Evolutionary conservation across 2,888 invertebrate species (phyloP).

Genomic region (Laspeyria flexula): DNA sequence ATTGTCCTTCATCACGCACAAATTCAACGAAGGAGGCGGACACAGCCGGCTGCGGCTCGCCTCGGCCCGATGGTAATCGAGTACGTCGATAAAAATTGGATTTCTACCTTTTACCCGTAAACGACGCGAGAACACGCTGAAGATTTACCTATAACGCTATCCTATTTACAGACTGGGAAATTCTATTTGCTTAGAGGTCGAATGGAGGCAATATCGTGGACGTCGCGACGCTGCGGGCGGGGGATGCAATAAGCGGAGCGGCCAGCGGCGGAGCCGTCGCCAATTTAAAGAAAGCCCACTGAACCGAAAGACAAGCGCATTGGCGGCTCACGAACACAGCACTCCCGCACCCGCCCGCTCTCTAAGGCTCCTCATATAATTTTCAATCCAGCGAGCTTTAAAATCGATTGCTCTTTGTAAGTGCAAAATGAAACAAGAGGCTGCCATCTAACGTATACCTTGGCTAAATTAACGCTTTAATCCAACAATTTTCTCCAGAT

Average conservation of each 20-base stretch:
- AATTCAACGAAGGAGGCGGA: slow-evolving; percentile 56
- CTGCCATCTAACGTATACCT: slow-evolving; percentile 58
- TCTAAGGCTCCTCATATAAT: slow-evolving; percentile 84
- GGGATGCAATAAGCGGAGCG: slow-evolving; percentile 84
- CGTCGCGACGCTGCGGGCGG: slow-evolving; percentile 80
- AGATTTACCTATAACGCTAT: slow-evolving; percentile 79
- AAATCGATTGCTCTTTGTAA: slow-evolving; percentile 85
- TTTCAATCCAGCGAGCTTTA: slow-evolving; percentile 85
- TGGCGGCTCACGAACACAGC: slow-evolving; percentile 80
- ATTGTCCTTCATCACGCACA: slow-evolving; percentile 80
- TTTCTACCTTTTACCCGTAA: slow-evolving; percentile 69
- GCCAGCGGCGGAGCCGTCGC: slow-evolving; percentile 81
- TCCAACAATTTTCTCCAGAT: slow-evolving; percentile 54
- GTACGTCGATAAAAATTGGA: slow-evolving; percentile 72
- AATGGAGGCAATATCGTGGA: slow-evolving; percentile 84
- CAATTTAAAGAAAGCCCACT: slow-evolving; percentile 87
- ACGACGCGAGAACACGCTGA: slow-evolving; percentile 63
- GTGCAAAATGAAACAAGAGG: slow-evolving; percentile 77
- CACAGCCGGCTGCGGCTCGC: slow-evolving; percentile 36
- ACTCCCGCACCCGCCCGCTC: slow-evolving; percentile 70
- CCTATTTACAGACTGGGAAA: slow-evolving; percentile 81
- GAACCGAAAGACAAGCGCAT: slow-evolving; percentile 87
- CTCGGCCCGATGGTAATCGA: slow-evolving; percentile 60
- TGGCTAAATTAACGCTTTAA: slow-evolving; percentile 69
- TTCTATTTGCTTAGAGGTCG: slow-evolving; percentile 85